Base-by-base conservation (phyloP, 2,113 vertebrate genomes). In the Grammomys surdaster region DNA sequence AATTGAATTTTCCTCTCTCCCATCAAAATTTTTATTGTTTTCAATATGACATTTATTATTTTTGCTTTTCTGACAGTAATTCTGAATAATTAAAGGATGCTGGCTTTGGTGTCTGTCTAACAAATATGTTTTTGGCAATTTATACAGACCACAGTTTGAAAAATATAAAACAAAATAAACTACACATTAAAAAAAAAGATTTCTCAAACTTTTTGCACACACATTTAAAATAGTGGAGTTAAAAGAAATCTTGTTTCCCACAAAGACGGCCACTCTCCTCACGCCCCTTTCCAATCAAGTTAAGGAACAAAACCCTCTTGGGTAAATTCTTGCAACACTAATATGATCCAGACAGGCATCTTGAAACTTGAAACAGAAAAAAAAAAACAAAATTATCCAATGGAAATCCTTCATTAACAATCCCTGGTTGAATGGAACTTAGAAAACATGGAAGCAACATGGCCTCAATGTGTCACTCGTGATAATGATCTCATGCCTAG, bases 351-450 rank as follows among this genome's bases (percentile, higher is more conserved):
- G 98, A 97, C 95, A 97, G 95, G 95, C 94, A 96, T 96, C 60
- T 81, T 97, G 98, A 98, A 98, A 98, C 95, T 97, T 96, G 97
- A 98, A 98, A 97, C 97, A 98, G 96, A 97, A 97, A 97, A 98
- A 56, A 9, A 54, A 12, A 56, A 98, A 98, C 97, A 98, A 98
- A 98, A 95, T 95, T 97, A 98, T 97, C 98, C 96, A 98, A 98
- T 98, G 98, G 98, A 98, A 99, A 98, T 98, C 98, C 98, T 98
- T 98, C 98, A 98, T 98, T 98, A 98, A 96, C 97, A 97, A 95
- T 96, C 96, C 97, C 90, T 91, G 97, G 97, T 98, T 98, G 98
- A 98, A 94, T 98, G 98, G 98, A 98, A 98, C 98, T 98, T 98
- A 98, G 97, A 98, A 98, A 98, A 98, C 97, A 95, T 98, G 97